Evolutionary conservation across 2,888 invertebrate species (phyloP), one percentile per base, ranked within the genome.

Genomic region (Napeogenes inachia): DNA sequence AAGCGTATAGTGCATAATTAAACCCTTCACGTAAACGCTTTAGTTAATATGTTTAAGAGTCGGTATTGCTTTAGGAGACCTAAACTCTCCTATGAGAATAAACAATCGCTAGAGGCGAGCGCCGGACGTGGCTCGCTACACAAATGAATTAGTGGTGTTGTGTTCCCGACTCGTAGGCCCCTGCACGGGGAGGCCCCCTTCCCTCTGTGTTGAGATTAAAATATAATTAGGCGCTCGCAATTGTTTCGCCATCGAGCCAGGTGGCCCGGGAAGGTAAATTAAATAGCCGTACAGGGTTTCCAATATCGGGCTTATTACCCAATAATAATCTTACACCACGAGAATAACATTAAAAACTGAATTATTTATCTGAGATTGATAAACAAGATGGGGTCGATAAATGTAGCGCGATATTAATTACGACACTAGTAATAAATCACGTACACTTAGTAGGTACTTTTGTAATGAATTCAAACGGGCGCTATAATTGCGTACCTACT

Each of bases 61-160:
- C 80, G 83, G 83, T 84, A 87, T 87, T 85, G 87, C 86, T 87
- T 84, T 83, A 82, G 84, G 84, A 86, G 83, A 84, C 84, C 85
- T 89, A 88, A 89, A 87, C 86, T 87, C 87, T 89, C 86, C 87
- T 89, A 86, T 85, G 89, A 87, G 89, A 85, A 85, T 86, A 88
- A 87, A 87, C 86, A 84, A 80, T 79, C 73, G 78, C 77, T 71
- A 75, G 76, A 79, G 82, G 84, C 81, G 77, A 72, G 73, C 74
- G 67, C 75, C 75, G 84, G 82, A 74, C 84, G 80, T 78, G 79
- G 76, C 78, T 21, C 76, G 80, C 80, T 82, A 76, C 81, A 81
- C 89, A 83, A 87, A 87, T 89, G 87, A 88, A 88, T 89, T 88
- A 87, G 85, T 85, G 84, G 81, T 79, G 77, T 79, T 72, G 65